These are phyloP conservation scores for Teleopsis dalmanni DNA, from an alignment of 1,140 invertebrate species.

Conservation along the genomic window DNA sequence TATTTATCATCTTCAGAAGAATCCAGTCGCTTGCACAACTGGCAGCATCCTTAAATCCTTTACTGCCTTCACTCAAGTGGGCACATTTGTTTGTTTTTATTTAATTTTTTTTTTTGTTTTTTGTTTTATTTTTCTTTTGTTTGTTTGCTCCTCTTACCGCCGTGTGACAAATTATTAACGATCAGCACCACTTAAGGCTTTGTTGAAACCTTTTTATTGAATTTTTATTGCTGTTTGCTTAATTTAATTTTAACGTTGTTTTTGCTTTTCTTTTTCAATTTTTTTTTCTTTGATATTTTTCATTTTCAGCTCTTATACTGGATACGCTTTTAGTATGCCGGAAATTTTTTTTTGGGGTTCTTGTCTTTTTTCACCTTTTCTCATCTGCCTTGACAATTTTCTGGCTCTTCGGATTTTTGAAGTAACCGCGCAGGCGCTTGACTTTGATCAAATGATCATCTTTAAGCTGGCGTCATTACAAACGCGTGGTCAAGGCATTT, in stretches of 20 bases:
- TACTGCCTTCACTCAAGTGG: too few species aligned
- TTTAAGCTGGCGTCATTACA: slow-evolving; percentile 1
- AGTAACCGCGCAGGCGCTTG: slow-evolving; percentile 5
- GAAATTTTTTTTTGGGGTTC: not conserved
- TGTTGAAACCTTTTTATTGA: slow-evolving; percentile 2
- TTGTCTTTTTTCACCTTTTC: not conserved
- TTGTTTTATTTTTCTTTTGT: slow-evolving; percentile 4
- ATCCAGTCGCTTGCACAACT: too few species aligned
- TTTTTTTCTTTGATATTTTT: slow-evolving; percentile 1
- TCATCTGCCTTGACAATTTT: slow-evolving; percentile 10
- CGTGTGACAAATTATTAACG: slow-evolving; percentile 14
- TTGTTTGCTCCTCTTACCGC: slow-evolving; percentile 1
- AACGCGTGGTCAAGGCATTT: slow-evolving; percentile 5
- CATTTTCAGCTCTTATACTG: not conserved
- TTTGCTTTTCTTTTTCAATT: slow-evolving; percentile 1
- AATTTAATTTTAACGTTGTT: not conserved
- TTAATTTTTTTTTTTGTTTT: too few species aligned
- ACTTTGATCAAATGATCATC: slow-evolving; percentile 10
- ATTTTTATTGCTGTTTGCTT: slow-evolving; percentile 11
- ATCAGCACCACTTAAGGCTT: slow-evolving; percentile 3
- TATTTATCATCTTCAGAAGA: too few species aligned
- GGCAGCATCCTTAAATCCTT: too few species aligned
- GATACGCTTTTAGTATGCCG: not conserved
- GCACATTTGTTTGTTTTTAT: too few species aligned
- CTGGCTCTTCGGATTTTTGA: slow-evolving; percentile 5